Percentiles rank a stretch among this genome's conserved stretches.
Evolutionary conservation across 2,888 invertebrate species (phyloP).

Genomic region (Nezara viridula): DNA sequence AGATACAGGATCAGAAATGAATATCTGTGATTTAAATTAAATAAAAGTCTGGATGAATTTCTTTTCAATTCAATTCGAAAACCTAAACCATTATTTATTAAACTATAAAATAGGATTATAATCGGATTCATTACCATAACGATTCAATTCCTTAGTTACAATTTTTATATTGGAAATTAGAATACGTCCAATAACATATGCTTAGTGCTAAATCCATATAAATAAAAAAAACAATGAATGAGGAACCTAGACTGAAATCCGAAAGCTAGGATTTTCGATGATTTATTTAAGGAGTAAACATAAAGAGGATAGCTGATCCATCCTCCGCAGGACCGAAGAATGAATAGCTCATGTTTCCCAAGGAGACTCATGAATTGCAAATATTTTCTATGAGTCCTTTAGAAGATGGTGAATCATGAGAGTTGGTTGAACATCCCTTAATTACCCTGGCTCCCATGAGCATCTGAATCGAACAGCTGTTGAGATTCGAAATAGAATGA

Average conservation of each 20-base stretch:
- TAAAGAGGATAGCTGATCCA: not conserved
- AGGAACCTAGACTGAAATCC: too few species aligned
- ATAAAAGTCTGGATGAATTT: not conserved
- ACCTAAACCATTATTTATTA: not conserved
- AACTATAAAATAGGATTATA: not conserved
- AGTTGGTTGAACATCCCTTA: not conserved
- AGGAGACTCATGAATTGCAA: constrained; percentile 32
- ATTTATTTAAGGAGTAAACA: too few species aligned
- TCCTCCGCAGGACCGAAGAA: not conserved
- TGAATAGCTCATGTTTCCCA: constrained; percentile 18
- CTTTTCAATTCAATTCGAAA: too few species aligned
- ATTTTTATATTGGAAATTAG: too few species aligned
- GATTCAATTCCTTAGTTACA: too few species aligned
- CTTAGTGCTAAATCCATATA: too few species aligned
- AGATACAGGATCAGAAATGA: not conserved
- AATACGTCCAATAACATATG: too few species aligned
- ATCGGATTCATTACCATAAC: not conserved
- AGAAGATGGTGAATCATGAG: not conserved
- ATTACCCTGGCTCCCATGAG: not conserved
- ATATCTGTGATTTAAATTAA: not conserved
- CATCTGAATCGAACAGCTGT: not conserved
- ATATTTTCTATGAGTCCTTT: constrained; percentile 36
- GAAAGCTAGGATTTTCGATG: too few species aligned
- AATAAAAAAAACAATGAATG: too few species aligned
- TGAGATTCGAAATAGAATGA: not conserved